Evolutionary conservation across 2,888 invertebrate species (phyloP).

Genomic region (Tanytarsus gracilentus): DNA sequence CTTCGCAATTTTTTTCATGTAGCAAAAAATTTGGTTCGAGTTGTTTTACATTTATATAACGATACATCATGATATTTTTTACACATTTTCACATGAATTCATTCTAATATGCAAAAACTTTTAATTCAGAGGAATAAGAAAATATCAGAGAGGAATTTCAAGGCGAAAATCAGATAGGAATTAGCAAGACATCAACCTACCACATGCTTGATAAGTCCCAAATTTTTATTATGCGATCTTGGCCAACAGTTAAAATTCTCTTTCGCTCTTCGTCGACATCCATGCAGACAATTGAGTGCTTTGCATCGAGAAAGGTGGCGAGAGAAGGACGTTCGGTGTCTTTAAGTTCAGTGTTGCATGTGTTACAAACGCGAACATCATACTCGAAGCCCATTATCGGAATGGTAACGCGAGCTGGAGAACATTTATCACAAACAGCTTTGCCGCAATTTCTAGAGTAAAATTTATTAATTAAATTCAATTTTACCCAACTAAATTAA

Average conservation of each 20-base stretch:
- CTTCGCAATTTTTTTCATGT: too few relatives aligned
- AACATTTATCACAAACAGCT: conserved; percentile 91
- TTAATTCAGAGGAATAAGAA: too few relatives aligned
- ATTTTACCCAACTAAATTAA: not conserved
- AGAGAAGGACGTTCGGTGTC: conserved; percentile 81
- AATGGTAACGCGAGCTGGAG: conserved; percentile 76
- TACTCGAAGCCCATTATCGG: conserved; percentile 98
- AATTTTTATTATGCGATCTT: conserved; percentile 89
- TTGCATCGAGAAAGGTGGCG: conserved; percentile 91
- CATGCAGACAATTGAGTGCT: conserved; percentile 82
- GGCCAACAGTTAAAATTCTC: conserved; percentile 84
- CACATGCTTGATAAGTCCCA: conserved; percentile 72
- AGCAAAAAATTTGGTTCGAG: too few relatives aligned
- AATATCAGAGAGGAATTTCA: not conserved
- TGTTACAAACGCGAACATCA: conserved; percentile 90
- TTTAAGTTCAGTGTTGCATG: conserved; percentile 73
- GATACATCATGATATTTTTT: too few relatives aligned
- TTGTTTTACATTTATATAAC: too few relatives aligned
- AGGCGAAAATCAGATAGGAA: not conserved
- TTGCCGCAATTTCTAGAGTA: conserved; percentile 71
- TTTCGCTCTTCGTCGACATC: conserved; percentile 82
- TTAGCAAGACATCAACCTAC: conserved; percentile 35
- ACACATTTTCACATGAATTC: too few relatives aligned
- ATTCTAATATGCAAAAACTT: too few relatives aligned
- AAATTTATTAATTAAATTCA: not conserved